Percentiles rank a stretch among this genome's conserved stretches.
Conservation (phyloP, 2,888 invertebrate species). For the Apotomis capreana region DNA sequence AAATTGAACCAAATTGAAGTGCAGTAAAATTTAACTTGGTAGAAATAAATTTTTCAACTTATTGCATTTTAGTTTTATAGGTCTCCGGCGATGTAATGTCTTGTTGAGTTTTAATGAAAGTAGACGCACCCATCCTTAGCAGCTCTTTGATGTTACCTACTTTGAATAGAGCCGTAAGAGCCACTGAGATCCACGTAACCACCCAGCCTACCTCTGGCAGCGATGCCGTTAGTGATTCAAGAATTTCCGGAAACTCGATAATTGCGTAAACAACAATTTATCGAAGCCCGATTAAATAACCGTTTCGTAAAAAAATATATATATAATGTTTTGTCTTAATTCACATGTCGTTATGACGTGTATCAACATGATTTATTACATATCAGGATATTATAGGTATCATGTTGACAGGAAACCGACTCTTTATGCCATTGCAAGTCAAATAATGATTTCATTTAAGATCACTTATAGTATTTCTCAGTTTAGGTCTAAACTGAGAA, state of each 20-base stretch:
- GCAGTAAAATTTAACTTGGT: background rate
- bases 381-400: too few relatives aligned
- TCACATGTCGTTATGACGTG: conserved; percentile 35
- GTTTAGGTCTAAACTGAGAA: too few relatives aligned
- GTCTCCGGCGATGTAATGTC: conserved; percentile 56
- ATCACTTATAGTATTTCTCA: too few relatives aligned
- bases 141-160: conserved; percentile 64
- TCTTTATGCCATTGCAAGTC: too few relatives aligned
- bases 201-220: conserved; percentile 51
- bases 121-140: conserved; percentile 72
- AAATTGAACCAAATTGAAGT: background rate
- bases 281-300: conserved; percentile 50
- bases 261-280: conserved; percentile 64
- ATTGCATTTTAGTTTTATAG: background rate
- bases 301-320: conserved; percentile 50
- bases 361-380: too few relatives aligned
- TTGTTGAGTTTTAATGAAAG: conserved; percentile 72
- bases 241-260: conserved; percentile 66
- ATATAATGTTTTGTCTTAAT: conserved; percentile 49
- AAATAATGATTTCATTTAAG: too few relatives aligned
- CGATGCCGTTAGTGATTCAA: conserved; percentile 68
- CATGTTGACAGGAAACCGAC: too few relatives aligned
- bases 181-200: conserved; percentile 36
- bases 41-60: background rate
- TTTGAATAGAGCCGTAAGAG: background rate